Percentiles rank a stretch among this genome's conserved stretches.
Conservation (phyloP, 2,113 vertebrate genomes). For the Rhinopomastus cyanomelas region DNA sequence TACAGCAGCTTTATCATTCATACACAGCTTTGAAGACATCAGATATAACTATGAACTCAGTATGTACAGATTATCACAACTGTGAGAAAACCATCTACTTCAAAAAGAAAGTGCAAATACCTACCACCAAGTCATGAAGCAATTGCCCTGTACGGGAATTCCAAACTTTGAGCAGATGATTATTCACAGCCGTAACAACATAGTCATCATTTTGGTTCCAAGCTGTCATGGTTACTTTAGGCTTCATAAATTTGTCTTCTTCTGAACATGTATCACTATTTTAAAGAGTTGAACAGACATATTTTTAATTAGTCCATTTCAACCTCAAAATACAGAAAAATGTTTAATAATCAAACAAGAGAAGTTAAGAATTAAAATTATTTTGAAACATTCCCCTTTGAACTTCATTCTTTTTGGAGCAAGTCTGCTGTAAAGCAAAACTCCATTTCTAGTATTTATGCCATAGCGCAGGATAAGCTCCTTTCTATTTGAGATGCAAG, state of each 20-base stretch:
- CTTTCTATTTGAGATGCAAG: neutral
- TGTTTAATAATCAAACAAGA: neutral
- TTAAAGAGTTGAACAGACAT: neutral
- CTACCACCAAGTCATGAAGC: slow-evolving; percentile 91
- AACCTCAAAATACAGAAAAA: neutral
- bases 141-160: slow-evolving; percentile 91
- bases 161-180: slow-evolving; percentile 98
- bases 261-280: slow-evolving; percentile 74
- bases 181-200: slow-evolving; percentile 96
- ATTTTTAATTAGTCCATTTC: neutral
- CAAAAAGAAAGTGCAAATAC: slow-evolving; percentile 11
- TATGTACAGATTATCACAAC: neutral
- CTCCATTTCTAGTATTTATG: neutral
- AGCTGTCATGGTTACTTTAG: slow-evolving; percentile 98
- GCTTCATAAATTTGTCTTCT: slow-evolving; percentile 90
- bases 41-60: neutral
- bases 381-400: neutral
- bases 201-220: slow-evolving; percentile 93
- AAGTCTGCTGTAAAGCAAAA: neutral
- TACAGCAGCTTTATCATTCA: neutral
- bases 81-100: neutral
- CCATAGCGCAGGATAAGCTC: neutral
- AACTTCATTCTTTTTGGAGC: neutral
- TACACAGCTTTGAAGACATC: neutral
- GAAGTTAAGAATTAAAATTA: neutral